These are phyloP conservation scores for Staurois parvus DNA, from an alignment of 2,797 vertebrate genomes.

Conservation along the genomic window DNA sequence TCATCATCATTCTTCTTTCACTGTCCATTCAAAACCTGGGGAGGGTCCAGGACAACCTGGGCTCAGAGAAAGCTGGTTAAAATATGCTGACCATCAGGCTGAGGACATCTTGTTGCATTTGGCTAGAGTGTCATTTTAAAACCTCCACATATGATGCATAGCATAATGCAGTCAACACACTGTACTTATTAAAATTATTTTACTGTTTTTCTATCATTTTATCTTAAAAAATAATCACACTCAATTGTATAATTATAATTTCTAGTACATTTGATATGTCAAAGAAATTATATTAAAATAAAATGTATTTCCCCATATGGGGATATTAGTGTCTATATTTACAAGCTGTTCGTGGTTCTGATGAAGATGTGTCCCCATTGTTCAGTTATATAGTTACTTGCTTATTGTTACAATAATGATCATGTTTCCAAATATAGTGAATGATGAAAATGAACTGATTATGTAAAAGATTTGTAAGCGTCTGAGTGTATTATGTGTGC, in stretches of 20 bases:
- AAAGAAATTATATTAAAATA: constrained; percentile 37
- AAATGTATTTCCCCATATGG: constrained; percentile 40
- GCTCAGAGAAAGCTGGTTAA: no score
- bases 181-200: constrained; percentile 5
- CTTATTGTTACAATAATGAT: constrained; percentile 35
- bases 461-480: constrained; percentile 4
- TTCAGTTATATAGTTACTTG: constrained; percentile 35
- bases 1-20: no score
- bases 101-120: no score
- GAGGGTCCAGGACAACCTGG: no score
- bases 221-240: constrained; percentile 16
- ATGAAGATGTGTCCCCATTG: constrained; percentile 32
- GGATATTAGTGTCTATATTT: constrained; percentile 41
- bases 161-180: background rate
- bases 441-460: constrained; percentile 18
- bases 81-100: no score
- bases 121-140: no score
- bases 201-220: constrained; percentile 20
- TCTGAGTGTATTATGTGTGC: constrained; percentile 4
- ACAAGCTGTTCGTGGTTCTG: constrained; percentile 38
- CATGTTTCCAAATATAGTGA: constrained; percentile 20
- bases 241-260: constrained; percentile 44
- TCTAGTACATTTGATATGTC: constrained; percentile 4
- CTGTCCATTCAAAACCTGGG: no score
- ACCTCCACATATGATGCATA: constrained; percentile 21